Percentiles rank a stretch among this genome's conserved stretches.
Conservation (phyloP, 2,113 vertebrate genomes). For the Rana temporaria region DNA sequence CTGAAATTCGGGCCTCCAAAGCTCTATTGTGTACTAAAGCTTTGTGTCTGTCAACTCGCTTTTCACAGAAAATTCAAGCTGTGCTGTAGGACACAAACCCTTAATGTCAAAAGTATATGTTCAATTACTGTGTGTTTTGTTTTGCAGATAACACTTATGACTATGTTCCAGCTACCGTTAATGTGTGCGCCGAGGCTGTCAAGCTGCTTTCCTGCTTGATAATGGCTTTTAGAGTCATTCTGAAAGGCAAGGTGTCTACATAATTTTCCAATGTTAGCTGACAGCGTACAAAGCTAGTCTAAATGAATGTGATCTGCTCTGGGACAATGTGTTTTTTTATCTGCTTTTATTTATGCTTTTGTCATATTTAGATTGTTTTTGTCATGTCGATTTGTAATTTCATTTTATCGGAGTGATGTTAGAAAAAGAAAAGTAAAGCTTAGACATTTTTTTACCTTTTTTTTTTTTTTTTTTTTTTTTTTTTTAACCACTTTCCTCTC, state of each 20-base stretch:
- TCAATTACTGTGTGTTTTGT: constrained; percentile 28
- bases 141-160: constrained; percentile 91
- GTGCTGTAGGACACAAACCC: neutral
- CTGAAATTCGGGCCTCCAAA: neutral
- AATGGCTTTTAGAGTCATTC: constrained; percentile 84
- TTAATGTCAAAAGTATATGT: neutral
- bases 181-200: constrained; percentile 91
- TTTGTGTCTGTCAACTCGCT: neutral
- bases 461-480: too few species aligned
- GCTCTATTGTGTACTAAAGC: neutral
- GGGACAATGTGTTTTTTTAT: neutral
- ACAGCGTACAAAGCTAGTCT: neutral
- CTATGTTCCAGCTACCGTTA: constrained; percentile 94
- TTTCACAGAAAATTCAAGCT: neutral
- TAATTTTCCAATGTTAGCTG: neutral
- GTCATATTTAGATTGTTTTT: too few species aligned
- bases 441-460: too few species aligned
- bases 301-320: neutral
- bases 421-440: too few species aligned
- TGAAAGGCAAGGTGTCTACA: constrained; percentile 78
- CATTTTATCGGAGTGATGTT: too few species aligned
- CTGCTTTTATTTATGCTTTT: neutral
- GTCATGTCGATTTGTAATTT: neutral
- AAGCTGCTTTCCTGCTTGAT: constrained; percentile 86
- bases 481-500: too few species aligned